Evolutionary conservation across 2,888 invertebrate genomes (phyloP).

Genomic region (Hypomecis atomaria): DNA sequence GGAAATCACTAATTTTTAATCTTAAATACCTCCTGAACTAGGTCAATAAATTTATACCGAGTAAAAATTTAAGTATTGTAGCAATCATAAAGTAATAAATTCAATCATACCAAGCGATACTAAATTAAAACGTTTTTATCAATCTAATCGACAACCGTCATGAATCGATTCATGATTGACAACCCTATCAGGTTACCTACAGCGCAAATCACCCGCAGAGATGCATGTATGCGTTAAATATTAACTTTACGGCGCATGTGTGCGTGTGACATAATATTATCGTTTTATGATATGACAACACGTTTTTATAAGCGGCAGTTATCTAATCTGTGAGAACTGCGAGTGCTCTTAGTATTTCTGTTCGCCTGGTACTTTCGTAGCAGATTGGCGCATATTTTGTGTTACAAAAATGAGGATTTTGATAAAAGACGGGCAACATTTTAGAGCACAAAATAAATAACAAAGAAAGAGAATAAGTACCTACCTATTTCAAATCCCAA

Average conservation of each 20-base stretch:
- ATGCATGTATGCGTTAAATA: slow-evolving; percentile 38
- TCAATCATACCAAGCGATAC: slow-evolving; percentile 29
- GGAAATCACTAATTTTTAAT: too few relatives aligned
- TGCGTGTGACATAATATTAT: slow-evolving; percentile 56
- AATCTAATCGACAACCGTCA: slow-evolving; percentile 37
- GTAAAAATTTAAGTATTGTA: not conserved
- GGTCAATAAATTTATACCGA: too few relatives aligned
- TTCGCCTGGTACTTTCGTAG: slow-evolving; percentile 43
- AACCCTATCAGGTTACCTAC: slow-evolving; percentile 65
- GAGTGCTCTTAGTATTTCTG: slow-evolving; percentile 32
- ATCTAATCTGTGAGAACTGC: slow-evolving; percentile 26
- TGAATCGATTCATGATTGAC: slow-evolving; percentile 47
- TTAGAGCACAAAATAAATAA: not conserved
- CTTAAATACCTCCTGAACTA: too few relatives aligned
- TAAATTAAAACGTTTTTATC: slow-evolving; percentile 33
- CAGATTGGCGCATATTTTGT: slow-evolving; percentile 37
- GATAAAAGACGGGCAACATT: not conserved
- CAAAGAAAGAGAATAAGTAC: not conserved
- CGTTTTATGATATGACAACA: slow-evolving; percentile 44
- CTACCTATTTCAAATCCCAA: too few relatives aligned
- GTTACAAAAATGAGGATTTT: slow-evolving; percentile 8
- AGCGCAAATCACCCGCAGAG: slow-evolving; percentile 79
- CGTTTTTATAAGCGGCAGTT: slow-evolving; percentile 43
- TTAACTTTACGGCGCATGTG: slow-evolving; percentile 24
- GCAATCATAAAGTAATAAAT: slow-evolving; percentile 30